These are phyloP conservation scores for Brachyistius frenatus DNA, from an alignment of 2,113 vertebrate genomes.

Conservation along the genomic window DNA sequence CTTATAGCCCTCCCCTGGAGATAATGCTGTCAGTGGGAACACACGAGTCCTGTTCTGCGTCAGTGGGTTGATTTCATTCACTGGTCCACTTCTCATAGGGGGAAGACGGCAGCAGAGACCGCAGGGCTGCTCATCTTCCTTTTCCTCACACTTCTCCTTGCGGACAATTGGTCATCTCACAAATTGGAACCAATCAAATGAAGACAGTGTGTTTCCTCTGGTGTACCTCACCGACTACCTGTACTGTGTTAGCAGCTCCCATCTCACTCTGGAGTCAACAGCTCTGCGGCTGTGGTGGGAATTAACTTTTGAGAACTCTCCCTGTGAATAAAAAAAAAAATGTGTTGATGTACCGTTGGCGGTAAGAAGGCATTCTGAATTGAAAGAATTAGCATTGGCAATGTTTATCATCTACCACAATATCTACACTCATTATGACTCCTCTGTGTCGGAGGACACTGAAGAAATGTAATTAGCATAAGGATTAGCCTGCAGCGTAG, in stretches of 20 bases:
- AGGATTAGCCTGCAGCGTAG: constrained; percentile 46
- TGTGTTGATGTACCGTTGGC: constrained; percentile 5
- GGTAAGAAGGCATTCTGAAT: constrained; percentile 19
- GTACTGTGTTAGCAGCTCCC: constrained; percentile 10
- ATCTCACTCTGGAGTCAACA: constrained; percentile 32
- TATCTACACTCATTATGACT: constrained; percentile 55
- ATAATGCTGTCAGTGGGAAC: constrained; percentile 2
- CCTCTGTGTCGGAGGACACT: constrained; percentile 42
- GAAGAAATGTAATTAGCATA: constrained; percentile 65
- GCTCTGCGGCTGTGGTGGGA: background rate
- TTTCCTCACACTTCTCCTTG: constrained; percentile 1
- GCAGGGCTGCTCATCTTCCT: constrained; percentile 28
- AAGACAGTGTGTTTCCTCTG: constrained; percentile 39
- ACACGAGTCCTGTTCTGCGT: constrained; percentile 21
- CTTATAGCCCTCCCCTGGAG: constrained; percentile 14
- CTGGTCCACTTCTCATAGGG: constrained; percentile 19
- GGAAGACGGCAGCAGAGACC: constrained; percentile 13
- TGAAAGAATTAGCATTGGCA: constrained; percentile 37
- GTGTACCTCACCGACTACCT: constrained; percentile 6
- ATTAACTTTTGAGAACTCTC: constrained; percentile 46
- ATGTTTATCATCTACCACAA: constrained; percentile 39
- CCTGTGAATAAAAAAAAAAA: constrained; percentile 21
- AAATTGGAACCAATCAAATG: constrained; percentile 49
- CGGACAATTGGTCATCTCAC: constrained; percentile 30
- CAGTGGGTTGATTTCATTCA: constrained; percentile 35